These are phyloP conservation scores for Pristionchus pacificus DNA, from an alignment of 1,140 invertebrate species.

Conservation along the genomic window DNA sequence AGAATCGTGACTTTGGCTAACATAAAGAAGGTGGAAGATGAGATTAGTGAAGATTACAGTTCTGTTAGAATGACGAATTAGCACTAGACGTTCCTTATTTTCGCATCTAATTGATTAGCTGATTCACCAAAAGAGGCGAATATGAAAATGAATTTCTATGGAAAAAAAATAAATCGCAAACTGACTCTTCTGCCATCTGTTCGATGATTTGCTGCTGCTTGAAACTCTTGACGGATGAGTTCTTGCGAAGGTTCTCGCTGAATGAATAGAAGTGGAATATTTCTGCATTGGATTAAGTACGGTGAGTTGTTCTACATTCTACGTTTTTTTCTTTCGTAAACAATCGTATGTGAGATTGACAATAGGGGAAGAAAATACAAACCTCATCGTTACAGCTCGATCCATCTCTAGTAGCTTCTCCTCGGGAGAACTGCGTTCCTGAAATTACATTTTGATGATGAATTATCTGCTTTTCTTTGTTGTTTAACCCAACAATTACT, in stretches of 20 bases:
- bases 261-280: not conserved
- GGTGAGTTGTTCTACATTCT: not conserved
- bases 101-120: no score
- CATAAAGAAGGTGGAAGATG: no score
- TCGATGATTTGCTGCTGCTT: slow-evolving; percentile 30
- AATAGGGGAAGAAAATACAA: not conserved
- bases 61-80: no score
- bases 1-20: no score
- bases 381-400: slow-evolving; percentile 41
- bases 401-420: slow-evolving; percentile 40
- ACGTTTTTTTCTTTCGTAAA: not conserved
- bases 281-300: not conserved
- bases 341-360: not conserved
- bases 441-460: no score
- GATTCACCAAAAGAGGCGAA: no score
- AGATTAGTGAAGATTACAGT: no score
- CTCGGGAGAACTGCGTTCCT: no score
- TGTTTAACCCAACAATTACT: no score
- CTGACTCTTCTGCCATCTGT: slow-evolving; percentile 36
- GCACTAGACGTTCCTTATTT: no score
- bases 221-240: slow-evolving; percentile 24
- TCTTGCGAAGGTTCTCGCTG: slow-evolving; percentile 30
- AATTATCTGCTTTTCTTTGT: no score
- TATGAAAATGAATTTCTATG: slow-evolving; percentile 1
- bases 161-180: slow-evolving; percentile 5